Evolutionary conservation across 1,140 invertebrate species (phyloP).

Genomic region (Cecropterus lyciades): DNA sequence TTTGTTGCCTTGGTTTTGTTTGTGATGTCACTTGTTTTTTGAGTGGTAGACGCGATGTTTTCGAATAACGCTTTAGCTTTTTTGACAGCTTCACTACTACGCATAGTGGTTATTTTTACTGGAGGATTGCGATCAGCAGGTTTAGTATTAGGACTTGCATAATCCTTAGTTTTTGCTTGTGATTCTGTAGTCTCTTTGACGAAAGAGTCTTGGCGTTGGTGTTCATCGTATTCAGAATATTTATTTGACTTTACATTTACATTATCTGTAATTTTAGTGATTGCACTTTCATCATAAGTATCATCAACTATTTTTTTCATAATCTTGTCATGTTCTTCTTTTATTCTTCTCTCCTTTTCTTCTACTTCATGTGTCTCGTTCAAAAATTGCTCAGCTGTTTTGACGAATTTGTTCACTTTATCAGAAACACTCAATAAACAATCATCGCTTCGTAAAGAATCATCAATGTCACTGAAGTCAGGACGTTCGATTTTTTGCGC

Average conservation of each 20-base stretch:
- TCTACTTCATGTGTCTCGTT: conserved; percentile 62
- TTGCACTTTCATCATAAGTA: conserved; percentile 49
- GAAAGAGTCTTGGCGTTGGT: conserved; percentile 34
- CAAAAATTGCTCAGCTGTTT: conserved; percentile 84
- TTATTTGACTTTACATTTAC: conserved; percentile 18
- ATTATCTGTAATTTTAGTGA: conserved; percentile 29
- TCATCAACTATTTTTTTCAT: conserved; percentile 64
- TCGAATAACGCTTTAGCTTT: conserved; percentile 88
- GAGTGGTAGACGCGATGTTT: conserved; percentile 82
- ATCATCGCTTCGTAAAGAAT: conserved; percentile 83
- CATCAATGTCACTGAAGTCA: conserved; percentile 82
- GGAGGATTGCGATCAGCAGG: conserved; percentile 52
- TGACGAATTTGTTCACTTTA: conserved; percentile 86
- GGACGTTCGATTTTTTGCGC: conserved; percentile 78
- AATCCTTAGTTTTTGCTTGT: conserved; percentile 53
- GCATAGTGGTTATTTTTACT: conserved; percentile 75
- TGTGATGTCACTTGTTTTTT: conserved; percentile 57
- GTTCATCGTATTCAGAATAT: conserved; percentile 32
- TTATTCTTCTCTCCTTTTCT: conserved; percentile 77
- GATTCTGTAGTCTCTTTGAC: conserved; percentile 42
- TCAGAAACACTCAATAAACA: conserved; percentile 86
- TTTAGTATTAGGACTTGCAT: conserved; percentile 44
- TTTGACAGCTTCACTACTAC: conserved; percentile 86
- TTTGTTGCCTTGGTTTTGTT: conserved; percentile 57
- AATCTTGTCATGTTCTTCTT: conserved; percentile 73